Percentiles rank a stretch among this genome's conserved stretches.
phyloP scores from a whole-genome alignment of 1,140 invertebrate genomes.

The Pogonognathellus flavescens region DNA sequence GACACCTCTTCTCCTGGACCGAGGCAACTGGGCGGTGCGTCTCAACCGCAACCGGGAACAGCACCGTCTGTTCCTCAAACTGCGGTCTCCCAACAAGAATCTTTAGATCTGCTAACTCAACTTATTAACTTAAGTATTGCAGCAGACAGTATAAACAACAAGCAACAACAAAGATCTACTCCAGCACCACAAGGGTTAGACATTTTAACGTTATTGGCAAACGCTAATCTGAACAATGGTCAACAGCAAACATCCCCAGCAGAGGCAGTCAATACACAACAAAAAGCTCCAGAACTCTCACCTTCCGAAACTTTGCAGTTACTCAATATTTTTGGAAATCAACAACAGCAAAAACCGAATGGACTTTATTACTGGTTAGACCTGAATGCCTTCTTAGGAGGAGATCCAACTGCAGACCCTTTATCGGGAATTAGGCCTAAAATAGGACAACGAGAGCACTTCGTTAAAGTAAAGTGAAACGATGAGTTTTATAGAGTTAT shows the following conservation, averaged over 20 bases:
- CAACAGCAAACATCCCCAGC: neutral
- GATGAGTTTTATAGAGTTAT: slow-evolving; percentile 4
- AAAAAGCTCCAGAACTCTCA: slow-evolving; percentile 27
- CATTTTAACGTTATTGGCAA: neutral
- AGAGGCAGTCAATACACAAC: neutral
- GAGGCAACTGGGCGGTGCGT: neutral
- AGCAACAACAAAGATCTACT: slow-evolving; percentile 42
- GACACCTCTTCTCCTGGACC: neutral
- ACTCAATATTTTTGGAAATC: slow-evolving; percentile 56
- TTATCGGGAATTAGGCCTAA: slow-evolving; percentile 63
- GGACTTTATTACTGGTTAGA: slow-evolving; percentile 67
- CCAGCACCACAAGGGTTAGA: neutral
- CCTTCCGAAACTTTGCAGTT: slow-evolving; percentile 58
- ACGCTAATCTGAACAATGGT: neutral
- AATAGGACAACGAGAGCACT: slow-evolving; percentile 62
- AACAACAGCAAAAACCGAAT: slow-evolving; percentile 52
- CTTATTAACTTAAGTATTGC: slow-evolving; percentile 57
- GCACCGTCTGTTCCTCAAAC: neutral
- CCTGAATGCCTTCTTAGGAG: slow-evolving; percentile 65
- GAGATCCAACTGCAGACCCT: slow-evolving; percentile 56
- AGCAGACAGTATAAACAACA: neutral
- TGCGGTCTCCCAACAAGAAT: slow-evolving; percentile 19
- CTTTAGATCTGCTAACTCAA: slow-evolving; percentile 60
- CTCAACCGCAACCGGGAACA: neutral
- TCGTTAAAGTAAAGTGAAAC: slow-evolving; percentile 61